These are phyloP conservation scores for Zoanthus gigantus DNA, from an alignment of 92 coral and sea anemone genomes.

Conservation along the genomic window DNA sequence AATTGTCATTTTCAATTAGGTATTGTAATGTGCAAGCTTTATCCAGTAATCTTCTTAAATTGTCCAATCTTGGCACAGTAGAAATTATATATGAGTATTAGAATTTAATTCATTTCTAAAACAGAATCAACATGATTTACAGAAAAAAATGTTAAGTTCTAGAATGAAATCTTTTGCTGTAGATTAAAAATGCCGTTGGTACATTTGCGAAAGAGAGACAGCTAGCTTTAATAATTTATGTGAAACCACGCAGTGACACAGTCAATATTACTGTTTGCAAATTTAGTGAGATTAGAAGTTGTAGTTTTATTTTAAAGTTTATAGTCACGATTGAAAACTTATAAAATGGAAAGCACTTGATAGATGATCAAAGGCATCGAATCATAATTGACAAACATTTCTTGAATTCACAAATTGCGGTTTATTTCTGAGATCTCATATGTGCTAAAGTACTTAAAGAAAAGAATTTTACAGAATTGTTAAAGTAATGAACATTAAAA, in stretches of 20 bases:
- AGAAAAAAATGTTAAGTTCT: no score
- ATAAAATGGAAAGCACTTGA: not conserved
- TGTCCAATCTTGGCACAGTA: not conserved
- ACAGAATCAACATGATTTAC: not conserved
- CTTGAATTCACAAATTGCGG: not conserved
- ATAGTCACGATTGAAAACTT: not conserved
- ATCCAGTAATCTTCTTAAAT: no score
- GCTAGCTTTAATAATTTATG: not conserved
- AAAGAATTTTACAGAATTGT: not conserved
- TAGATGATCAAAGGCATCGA: not conserved
- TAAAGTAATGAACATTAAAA: not conserved
- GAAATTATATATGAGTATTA: not conserved
- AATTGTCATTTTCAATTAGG: slow-evolving; percentile 7
- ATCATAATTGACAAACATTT: not conserved
- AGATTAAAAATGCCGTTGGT: not conserved
- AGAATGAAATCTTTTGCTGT: not conserved
- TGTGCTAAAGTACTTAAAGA: not conserved
- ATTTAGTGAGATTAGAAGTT: not conserved
- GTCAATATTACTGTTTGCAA: not conserved
- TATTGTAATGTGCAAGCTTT: not conserved
- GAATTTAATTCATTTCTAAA: not conserved
- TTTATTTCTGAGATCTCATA: not conserved
- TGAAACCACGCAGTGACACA: not conserved
- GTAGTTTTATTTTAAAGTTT: not conserved
- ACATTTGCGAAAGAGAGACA: slow-evolving; percentile 1